Evolutionary conservation across 2,113 vertebrate species (phyloP).

Genomic region (Chaetura pelagica): DNA sequence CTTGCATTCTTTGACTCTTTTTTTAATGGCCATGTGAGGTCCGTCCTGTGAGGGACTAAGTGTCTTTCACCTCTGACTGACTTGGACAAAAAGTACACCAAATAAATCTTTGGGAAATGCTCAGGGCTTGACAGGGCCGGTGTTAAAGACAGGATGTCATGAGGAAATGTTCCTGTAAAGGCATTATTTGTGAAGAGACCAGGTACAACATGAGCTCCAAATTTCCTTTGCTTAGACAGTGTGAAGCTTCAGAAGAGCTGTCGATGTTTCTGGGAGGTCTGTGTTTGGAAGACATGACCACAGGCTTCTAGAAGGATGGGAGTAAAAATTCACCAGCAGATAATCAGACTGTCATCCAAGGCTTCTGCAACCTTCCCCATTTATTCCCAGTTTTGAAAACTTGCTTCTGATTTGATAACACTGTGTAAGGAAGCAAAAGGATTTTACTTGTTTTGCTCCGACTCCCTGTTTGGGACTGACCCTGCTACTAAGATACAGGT

Average conservation of each 20-base stretch:
- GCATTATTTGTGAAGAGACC: background rate
- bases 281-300: fast-evolving
- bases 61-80: slow-evolving; percentile 6
- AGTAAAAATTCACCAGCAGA: background rate
- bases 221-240: slow-evolving; percentile 12
- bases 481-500: background rate
- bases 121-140: background rate
- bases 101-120: background rate
- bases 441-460: background rate
- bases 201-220: background rate
- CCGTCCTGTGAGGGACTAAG: background rate
- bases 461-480: background rate
- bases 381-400: background rate
- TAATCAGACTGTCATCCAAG: background rate
- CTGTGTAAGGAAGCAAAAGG: background rate
- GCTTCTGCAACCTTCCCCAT: background rate
- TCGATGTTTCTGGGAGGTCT: background rate
- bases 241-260: background rate
- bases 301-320: background rate
- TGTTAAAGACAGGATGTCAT: slow-evolving; percentile 22
- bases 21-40: background rate
- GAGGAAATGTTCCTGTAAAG: slow-evolving; percentile 43
- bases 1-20: background rate
- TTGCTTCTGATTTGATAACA: background rate
- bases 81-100: background rate